Evolutionary conservation across 2,797 vertebrate species (phyloP), one percentile per base, ranked within the genome.

Genomic region (Streptopelia turtur): DNA sequence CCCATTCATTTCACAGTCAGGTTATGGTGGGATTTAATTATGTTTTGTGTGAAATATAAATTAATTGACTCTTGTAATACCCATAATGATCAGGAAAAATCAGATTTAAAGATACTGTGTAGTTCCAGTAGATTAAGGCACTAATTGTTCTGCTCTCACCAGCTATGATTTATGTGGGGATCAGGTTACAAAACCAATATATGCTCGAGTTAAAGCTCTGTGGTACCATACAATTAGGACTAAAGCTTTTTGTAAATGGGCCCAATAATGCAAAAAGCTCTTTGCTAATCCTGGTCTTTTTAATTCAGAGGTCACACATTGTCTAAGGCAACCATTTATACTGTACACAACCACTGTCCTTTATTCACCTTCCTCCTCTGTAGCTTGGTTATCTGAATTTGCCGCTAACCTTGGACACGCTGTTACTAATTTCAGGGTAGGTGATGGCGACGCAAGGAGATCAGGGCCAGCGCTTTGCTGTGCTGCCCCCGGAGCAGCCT

Each of bases 381-480:
- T 24, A 74, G 76, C 83, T 39, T 78, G 92, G 84, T 88, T 93
- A 87, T 96, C 92, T 78, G 90, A 93, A 92, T 96, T 94, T 82
- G 72, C 83, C 80, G 45, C 93, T 97, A 89, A 96, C 95, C 94
- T 95, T 96, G 96, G 95, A 83, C 7, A 1, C 43, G 78, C 88
- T 94, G 93, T 93, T 95, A 59, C 96, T 95, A 96, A 95, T 96
- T 97, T 93, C 93, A 92, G 96, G 93, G 93, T 96, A 90, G 90
- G 90, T 95, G 90, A 94, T 94, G 94, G 93, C 94, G 89, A 93
- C 6, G 88, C 86, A 91, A 93, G 92, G 64, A 83, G 94, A 94
- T 96, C 95, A 94, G 93, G 94, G 93, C 86, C 90, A 80, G 88
- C 37, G 12, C 68, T 94, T 83, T 87, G 81, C 93, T 55, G 88